Base-by-base conservation (phyloP, 2,888 invertebrate species). In the Osedax frankpressi region DNA sequence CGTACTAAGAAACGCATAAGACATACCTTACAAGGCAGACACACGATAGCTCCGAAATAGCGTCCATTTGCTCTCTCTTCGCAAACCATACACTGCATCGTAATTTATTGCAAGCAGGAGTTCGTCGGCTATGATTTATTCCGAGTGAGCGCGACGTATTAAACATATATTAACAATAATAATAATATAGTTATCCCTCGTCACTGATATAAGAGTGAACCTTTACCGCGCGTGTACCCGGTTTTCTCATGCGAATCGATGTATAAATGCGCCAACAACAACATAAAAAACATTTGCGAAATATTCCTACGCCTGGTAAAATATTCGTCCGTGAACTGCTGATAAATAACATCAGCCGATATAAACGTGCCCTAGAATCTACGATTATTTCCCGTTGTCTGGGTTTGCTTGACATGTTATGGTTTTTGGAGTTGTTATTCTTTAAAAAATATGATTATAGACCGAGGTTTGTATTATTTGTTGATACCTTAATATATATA, bases 21-120 rank as follows among this genome's bases (percentile, higher is more conserved):
- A 24, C 27, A 25, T 68, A 78, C 78, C 77, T 78, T 78, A 76
- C 78, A 78, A 3, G 78, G 78, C 29, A 78, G 73, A 60, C 78
- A 78, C 26, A 78, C 78, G 3, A 77, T 74, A 28, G 78, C 78
- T 1, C 78, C 78, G 70, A 78, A 78, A 71, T 78, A 78, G 60
- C 76, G 74, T 25, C 78, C 78, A 30, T 70, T 77, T 0, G 78
- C 78, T n/a, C 59, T 65, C n/a, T 78, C 78, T 6, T 75, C 75
- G 67, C 78, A 78, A 3, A 78, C 78, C 19, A 6, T 44, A 44
- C 44, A 44, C 11, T 11, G 19, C 11, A 11, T 19, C 44, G 19
- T 44, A 19, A 11, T 11, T 44, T 11, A 11, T 44, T 44, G 44
- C 11, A 11, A 19, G 44, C 11, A 19, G 44, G 44, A 11, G 6